Evolutionary conservation across 2,113 vertebrate species (phyloP), one percentile per base, ranked within the genome.

Genomic region (Xyrauchen texanus): DNA sequence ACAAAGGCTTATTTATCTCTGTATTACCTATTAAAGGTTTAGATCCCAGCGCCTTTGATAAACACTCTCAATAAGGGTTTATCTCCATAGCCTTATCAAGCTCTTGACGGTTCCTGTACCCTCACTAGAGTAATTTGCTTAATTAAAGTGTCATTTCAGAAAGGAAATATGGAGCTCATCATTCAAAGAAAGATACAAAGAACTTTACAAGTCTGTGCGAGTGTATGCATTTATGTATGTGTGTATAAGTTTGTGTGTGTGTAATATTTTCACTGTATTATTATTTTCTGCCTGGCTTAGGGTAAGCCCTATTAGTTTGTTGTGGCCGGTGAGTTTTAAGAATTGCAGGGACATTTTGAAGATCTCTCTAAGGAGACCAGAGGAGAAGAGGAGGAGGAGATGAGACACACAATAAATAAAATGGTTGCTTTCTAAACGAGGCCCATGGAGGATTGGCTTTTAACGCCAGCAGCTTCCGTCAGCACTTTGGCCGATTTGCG

Each of bases 11-110:
- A 92, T 90, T 94, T 94, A 93, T 94, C 92, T 92, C 85, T 85
- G 90, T 89, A 91, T 92, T 93, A 94, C 92, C 93, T 94, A 93
- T 93, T 93, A 93, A 93, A 92, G 90, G 92, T 92, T 92, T 93
- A 93, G 93, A 91, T 86, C 87, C 88, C 85, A 49, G 87, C 84
- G 86, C 87, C 86, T 89, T 88, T 90, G 89, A 93, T 92, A 93
- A 92, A 93, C 90, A 92, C 87, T 91, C 88, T 88, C 88, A 91
- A 90, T 92, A 91, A 91, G 90, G 91, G 85, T 87, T 91, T 92
- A 92, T 93, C 89, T 88, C 81, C 51, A 64, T 66, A 67, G 86
- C 89, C 90, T 93, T 92, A 93, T 92, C 92, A 16, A 83, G 34
- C 88, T 85, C 89, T 86, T 86, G 87, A 93, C 90, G 92, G 92